Conservation (phyloP, 2,797 vertebrate genomes). For the Pangasius sanitwongsei region DNA sequence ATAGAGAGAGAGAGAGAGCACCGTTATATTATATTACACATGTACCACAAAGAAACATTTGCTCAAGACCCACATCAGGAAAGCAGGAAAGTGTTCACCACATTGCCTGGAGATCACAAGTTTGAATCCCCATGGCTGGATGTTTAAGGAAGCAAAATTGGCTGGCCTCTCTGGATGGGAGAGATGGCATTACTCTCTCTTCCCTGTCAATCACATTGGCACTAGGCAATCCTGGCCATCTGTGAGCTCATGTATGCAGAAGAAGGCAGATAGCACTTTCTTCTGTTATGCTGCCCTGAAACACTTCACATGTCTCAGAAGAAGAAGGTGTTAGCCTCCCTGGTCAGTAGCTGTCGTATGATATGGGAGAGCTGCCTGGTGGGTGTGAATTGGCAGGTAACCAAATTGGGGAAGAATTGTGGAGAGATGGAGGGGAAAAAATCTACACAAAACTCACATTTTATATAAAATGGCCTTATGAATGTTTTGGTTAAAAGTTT, state of each 20-base stretch:
- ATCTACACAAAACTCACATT: neutral
- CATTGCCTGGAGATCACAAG: neutral
- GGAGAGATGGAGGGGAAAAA: neutral
- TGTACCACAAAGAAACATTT: neutral
- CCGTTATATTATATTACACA: neutral
- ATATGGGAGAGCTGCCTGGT: neutral
- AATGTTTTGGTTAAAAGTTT: no score
- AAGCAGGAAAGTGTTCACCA: neutral
- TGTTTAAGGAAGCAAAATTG: neutral
- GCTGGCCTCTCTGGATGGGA: neutral
- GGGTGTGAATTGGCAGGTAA: neutral
- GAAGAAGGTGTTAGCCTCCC: neutral
- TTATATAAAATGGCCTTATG: neutral
- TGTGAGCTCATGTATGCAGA: neutral
- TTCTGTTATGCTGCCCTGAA: neutral
- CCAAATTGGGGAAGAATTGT: neutral
- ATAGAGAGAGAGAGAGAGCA: neutral
- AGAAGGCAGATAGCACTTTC: neutral
- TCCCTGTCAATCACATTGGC: neutral
- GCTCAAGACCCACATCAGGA: neutral
- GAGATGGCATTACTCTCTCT: neutral
- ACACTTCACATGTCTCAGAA: neutral
- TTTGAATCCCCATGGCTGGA: neutral
- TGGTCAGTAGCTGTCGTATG: neutral
- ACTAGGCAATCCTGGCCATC: neutral